Conservation (phyloP, 2,113 vertebrate genomes). For the Corythornis vintsioides region DNA sequence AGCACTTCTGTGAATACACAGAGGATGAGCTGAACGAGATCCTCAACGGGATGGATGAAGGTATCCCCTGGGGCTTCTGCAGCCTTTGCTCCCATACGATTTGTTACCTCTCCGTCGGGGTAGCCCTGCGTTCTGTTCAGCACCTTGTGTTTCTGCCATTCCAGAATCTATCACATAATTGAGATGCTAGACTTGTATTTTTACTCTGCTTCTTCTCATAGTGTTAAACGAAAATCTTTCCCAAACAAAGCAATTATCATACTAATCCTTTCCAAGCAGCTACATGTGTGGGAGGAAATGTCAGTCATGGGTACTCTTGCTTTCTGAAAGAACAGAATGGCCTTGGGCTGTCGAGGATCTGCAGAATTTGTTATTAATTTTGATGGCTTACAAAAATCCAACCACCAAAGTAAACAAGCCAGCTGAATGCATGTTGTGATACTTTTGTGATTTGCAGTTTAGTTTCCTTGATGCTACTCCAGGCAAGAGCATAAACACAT, state of each 20-base stretch:
- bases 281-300: background rate
- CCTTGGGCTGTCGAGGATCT: background rate
- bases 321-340: background rate
- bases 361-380: background rate
- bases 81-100: background rate
- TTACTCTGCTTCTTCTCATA: background rate
- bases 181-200: background rate
- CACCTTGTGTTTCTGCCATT: background rate
- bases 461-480: rapidly evolving
- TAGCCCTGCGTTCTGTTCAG: background rate
- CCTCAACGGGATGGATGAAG: conserved; percentile 96
- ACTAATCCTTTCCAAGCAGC: background rate
- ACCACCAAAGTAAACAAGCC: background rate
- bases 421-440: background rate
- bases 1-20: conserved; percentile 94
- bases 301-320: background rate
- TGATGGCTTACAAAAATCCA: background rate
- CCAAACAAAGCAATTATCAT: conserved; percentile 29
- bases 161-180: background rate
- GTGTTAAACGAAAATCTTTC: background rate
- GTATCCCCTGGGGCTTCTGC: conserved; percentile 57
- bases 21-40: conserved; percentile 96
- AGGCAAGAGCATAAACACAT: background rate
- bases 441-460: background rate
- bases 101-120: background rate